Evolutionary conservation across 2,888 invertebrate species (phyloP), one percentile per base, ranked within the genome.

Genomic region (Catocala nupta): DNA sequence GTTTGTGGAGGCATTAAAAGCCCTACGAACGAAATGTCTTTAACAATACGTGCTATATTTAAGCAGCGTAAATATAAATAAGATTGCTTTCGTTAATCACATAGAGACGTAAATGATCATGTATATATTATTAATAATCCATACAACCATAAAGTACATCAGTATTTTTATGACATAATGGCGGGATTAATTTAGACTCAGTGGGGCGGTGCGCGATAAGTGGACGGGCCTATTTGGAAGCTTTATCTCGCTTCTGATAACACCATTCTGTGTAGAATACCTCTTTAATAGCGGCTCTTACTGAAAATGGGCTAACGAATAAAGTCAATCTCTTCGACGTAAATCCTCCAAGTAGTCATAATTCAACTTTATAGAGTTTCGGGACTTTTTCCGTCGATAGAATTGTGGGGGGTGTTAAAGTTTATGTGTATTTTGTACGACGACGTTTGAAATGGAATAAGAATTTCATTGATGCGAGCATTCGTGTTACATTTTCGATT

Each of bases 281-380:
- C 85, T 84, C 83, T 88, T 87, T 91, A 90, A 90, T 89, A 81
- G 87, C 85, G 67, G 81, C 81, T 82, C 85, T 88, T 85, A 88
- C 86, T 84, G 82, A 77, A 81, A 85, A 90, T 86, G 84, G 87
- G 85, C 88, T 90, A 87, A 88, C 87, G 90, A 89, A 90, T 88
- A 87, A 90, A 91, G 90, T 91, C 90, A 89, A 90, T 91, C 87
- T 89, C 83, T 82, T 78, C 78, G 81, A 83, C 88, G 87, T 92
- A 90, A 91, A 92, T 91, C 90, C 90, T 85, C 78, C 77, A 77
- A 85, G 83, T 82, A 84, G 85, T 87, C 86, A 88, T 92, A 91
- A 90, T 84, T 93, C 89, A 92, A 86, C 82, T 90, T 91, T 89
- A 91, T 91, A 85, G 90, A 90, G 90, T 90, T 90, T 83, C 73